These are phyloP conservation scores for Drosophila grimshawi DNA, from an alignment of 1,140 invertebrate species.

Conservation along the genomic window DNA sequence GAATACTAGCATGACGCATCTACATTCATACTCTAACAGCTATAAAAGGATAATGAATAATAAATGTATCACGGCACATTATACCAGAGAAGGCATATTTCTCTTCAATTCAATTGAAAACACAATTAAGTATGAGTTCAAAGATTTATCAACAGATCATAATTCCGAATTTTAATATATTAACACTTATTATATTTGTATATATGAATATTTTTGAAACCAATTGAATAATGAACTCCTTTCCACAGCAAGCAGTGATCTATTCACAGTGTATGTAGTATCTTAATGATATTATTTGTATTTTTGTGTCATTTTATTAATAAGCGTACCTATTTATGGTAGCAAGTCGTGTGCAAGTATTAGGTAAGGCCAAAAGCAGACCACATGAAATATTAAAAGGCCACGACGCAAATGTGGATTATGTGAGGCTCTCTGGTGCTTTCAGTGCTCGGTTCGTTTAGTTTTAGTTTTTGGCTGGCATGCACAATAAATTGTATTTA, in stretches of 20 bases:
- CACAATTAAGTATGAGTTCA: too few relatives aligned
- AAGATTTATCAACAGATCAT: too few relatives aligned
- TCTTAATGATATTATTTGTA: neutral
- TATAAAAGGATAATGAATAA: too few relatives aligned
- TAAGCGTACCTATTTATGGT: conserved; percentile 50
- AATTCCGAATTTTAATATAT: too few relatives aligned
- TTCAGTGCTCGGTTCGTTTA: conserved; percentile 52
- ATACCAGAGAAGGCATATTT: too few relatives aligned
- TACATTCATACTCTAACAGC: too few relatives aligned
- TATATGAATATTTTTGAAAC: too few relatives aligned
- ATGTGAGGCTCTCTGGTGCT: conserved; percentile 41
- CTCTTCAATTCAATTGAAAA: too few relatives aligned
- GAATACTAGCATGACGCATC: too few relatives aligned
- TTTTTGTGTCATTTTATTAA: conserved; percentile 63
- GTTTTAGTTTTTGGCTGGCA: conserved; percentile 49
- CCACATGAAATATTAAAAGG: conserved; percentile 74
- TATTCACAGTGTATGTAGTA: neutral
- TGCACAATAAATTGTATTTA: conserved; percentile 80
- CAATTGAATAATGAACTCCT: too few relatives aligned
- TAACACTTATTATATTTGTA: too few relatives aligned
- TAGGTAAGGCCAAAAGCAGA: conserved; percentile 11
- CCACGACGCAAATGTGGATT: conserved; percentile 61
- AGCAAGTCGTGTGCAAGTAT: conserved; percentile 25
- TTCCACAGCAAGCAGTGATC: neutral
- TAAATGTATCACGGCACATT: too few relatives aligned